Evolutionary conservation across 2,888 invertebrate species (phyloP).

Genomic region (Cabera pusaria): DNA sequence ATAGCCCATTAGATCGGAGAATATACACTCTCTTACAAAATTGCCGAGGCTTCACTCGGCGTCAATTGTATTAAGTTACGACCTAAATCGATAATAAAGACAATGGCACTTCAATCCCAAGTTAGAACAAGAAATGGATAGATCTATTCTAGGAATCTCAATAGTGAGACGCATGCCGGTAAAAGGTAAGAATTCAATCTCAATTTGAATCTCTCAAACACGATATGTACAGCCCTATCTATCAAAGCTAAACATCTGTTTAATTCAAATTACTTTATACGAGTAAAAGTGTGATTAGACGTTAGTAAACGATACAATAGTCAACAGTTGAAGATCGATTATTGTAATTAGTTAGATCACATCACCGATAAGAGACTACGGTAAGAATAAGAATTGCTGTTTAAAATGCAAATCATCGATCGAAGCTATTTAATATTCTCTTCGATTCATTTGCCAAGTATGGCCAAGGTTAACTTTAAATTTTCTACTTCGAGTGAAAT

Average conservation of each 20-base stretch:
- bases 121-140: conserved; percentile 38
- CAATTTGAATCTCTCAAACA: conserved; percentile 39
- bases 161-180: conserved; percentile 34
- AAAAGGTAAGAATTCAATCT: conserved; percentile 37
- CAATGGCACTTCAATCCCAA: conserved; percentile 66
- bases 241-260: conserved; percentile 29
- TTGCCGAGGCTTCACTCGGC: conserved; percentile 3
- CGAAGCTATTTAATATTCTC: conserved; percentile 23
- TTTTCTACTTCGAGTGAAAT: conserved; percentile 21
- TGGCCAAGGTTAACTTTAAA: conserved; percentile 17
- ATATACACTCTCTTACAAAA: too few species aligned
- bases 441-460: conserved; percentile 12
- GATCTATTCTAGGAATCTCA: conserved; percentile 38
- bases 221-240: conserved; percentile 48
- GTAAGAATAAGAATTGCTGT: conserved; percentile 23
- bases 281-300: conserved; percentile 23
- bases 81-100: conserved; percentile 39
- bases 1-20: background rate
- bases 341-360: conserved; percentile 21
- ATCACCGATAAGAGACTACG: conserved; percentile 30
- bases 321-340: conserved; percentile 14
- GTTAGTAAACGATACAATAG: conserved; percentile 17
- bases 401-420: conserved; percentile 34
- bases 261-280: conserved; percentile 27
- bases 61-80: conserved; percentile 19